phyloP scores from a whole-genome alignment of 2,888 invertebrate species.

The Andrena dorsata region DNA sequence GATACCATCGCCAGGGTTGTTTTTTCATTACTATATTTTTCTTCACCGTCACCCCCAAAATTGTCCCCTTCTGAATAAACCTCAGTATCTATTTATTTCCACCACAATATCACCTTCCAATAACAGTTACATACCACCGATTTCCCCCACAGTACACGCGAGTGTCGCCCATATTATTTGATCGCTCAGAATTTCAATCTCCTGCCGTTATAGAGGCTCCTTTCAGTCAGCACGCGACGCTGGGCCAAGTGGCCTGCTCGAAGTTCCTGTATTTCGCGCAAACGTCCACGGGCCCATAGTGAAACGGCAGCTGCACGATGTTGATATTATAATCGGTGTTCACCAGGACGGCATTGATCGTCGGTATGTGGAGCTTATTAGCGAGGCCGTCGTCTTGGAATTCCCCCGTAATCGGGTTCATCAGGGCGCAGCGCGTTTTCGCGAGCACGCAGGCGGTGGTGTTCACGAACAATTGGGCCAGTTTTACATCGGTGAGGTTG shows the following conservation, averaged over 20 bases:
- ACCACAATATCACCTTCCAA: no score
- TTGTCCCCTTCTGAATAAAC: no score
- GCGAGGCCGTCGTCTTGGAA: constrained; percentile 86
- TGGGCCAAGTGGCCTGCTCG: constrained; percentile 78
- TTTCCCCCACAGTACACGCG: no score
- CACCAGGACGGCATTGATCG: constrained; percentile 79
- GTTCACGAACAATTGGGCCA: constrained; percentile 85
- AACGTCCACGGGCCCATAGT: constrained; percentile 72
- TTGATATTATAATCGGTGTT: constrained; percentile 81
- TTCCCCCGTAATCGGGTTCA: constrained; percentile 89
- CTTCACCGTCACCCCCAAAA: no score
- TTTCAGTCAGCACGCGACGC: constrained; percentile 71
- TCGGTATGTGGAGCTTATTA: constrained; percentile 73
- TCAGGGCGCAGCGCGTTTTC: constrained; percentile 87
- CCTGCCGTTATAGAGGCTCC: neutral
- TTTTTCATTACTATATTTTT: no score
- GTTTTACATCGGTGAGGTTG: constrained; percentile 68
- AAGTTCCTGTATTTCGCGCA: constrained; percentile 79
- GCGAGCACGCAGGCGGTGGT: constrained; percentile 89
- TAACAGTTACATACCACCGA: no score
- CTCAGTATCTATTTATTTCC: no score
- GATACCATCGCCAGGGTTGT: no score
- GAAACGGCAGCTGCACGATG: constrained; percentile 79
- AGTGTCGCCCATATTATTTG: no score
- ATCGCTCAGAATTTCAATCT: neutral